Evolutionary conservation across 2,797 vertebrate species (phyloP).

Genomic region (Cirrhinus mrigala): DNA sequence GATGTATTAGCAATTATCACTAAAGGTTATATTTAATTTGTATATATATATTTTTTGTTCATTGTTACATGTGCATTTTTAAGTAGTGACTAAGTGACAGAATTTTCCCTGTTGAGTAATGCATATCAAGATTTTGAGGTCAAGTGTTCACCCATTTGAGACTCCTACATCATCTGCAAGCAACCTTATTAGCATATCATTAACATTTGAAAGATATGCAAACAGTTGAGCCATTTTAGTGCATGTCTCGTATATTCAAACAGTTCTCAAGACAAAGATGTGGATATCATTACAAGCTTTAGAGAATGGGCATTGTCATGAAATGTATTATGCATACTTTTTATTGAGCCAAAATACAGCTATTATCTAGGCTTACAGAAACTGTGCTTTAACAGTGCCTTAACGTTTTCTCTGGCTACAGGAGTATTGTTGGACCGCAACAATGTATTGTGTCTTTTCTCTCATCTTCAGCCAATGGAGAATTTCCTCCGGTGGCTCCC

Average conservation of each 20-base stretch:
- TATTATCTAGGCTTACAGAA: slow-evolving; percentile 21
- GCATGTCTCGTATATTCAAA: neutral
- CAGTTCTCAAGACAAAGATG: slow-evolving; percentile 2
- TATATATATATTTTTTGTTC: neutral
- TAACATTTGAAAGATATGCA: slow-evolving; percentile 29
- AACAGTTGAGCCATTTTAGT: neutral
- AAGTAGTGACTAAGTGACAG: neutral
- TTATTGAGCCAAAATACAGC: neutral
- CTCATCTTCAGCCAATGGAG: slow-evolving; percentile 78
- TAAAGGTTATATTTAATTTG: neutral
- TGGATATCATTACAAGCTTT: neutral
- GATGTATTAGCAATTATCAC: neutral
- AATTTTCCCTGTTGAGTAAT: neutral
- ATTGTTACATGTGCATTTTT: neutral
- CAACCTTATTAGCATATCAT: slow-evolving; percentile 33
- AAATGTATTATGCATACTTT: neutral
- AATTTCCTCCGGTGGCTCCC: slow-evolving; percentile 76
- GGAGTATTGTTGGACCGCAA: slow-evolving; percentile 13
- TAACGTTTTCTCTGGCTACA: neutral
- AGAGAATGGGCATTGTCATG: neutral
- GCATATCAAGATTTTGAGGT: slow-evolving; percentile 19
- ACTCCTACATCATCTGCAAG: slow-evolving; percentile 19
- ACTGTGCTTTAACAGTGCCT: slow-evolving; percentile 15
- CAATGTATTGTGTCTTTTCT: slow-evolving; percentile 56
- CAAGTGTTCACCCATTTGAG: slow-evolving; percentile 1